Base-by-base conservation (phyloP, 2,888 invertebrate genomes). In the Hyppa rectilinea region DNA sequence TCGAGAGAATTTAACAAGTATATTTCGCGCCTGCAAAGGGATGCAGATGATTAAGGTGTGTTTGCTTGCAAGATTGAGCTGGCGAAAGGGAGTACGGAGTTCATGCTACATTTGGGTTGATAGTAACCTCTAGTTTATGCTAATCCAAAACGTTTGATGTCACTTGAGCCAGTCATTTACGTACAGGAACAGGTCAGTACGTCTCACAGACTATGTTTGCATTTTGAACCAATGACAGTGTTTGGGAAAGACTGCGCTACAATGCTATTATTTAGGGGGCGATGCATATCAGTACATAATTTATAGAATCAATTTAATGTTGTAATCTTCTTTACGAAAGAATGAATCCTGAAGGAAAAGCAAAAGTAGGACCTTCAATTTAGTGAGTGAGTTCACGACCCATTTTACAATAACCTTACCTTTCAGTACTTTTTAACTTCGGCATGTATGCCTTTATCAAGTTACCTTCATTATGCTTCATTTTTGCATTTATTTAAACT, bases 81-180 rank as follows among this genome's bases (percentile, higher is more conserved):
- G 47, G 56, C 49, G 55, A 63, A 50, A 63, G 31, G 34, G 45
- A 40, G 17, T 5, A n/a, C 29, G 29, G 36, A 60, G 45, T n/a
- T n/a, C n/a, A n/a, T n/a, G n/a, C n/a, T n/a, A n/a, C n/a, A n/a
- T n/a, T n/a, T n/a, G n/a, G n/a, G n/a, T n/a, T n/a, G n/a, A n/a
- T n/a, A n/a, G n/a, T n/a, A n/a, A n/a, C n/a, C n/a, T n/a, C n/a
- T n/a, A n/a, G n/a, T n/a, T n/a, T n/a, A n/a, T n/a, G n/a, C n/a
- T n/a, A n/a, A n/a, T n/a, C n/a, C n/a, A n/a, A n/a, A 69, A 49
- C 45, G 45, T 78, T 65, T 72, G 74, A 71, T 62, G 45, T 64
- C 55, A 78, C 60, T 60, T 60, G 29, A 60, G 50, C 40, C 50
- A 52, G 23, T 12, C 31, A 12, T 40, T n/a, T 38, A 52, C 31